Conservation (phyloP, 2,113 vertebrate genomes). For the Aleadryas rufinucha region DNA sequence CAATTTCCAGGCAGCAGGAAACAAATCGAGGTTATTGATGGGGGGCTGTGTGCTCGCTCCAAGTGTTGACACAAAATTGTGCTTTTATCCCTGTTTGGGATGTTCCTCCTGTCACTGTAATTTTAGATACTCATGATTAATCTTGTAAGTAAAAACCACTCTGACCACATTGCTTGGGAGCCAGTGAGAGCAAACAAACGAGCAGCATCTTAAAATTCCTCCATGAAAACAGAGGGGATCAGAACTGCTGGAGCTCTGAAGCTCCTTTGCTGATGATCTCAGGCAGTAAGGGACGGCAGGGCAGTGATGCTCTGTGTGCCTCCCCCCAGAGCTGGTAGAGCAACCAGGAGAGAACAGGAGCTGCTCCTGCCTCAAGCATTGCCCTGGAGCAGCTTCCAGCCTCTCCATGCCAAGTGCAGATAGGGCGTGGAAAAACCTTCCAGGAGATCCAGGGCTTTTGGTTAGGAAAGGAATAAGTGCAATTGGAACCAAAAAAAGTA, state of each 20-base stretch:
- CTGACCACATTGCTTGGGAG: not conserved
- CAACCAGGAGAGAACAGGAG: not conserved
- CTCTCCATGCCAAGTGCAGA: not conserved
- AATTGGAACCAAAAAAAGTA: accelerated
- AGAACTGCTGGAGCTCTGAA: not conserved
- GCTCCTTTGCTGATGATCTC: not conserved
- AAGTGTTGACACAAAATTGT: not conserved
- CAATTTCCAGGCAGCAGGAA: not conserved
- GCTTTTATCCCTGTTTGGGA: not conserved
- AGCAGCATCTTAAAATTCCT: not conserved
- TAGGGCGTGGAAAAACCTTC: not conserved
- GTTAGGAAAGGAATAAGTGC: not conserved
- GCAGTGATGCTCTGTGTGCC: no score
- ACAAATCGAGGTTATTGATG: not conserved
- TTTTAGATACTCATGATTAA: not conserved
- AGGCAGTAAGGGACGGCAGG: not conserved
- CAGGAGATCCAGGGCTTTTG: not conserved
- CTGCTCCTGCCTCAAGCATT: not conserved
- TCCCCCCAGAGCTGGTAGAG: not conserved
- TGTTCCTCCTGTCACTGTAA: not conserved
- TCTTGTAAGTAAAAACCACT: not conserved
- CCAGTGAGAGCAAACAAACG: not conserved
- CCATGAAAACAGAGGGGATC: not conserved
- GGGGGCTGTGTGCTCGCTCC: not conserved
- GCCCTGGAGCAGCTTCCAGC: not conserved